A percentile compares a stretch with the other conserved stretches of the same genome.
phyloP scores from a whole-genome alignment of 2,113 vertebrate species.

The Spea bombifrons region DNA sequence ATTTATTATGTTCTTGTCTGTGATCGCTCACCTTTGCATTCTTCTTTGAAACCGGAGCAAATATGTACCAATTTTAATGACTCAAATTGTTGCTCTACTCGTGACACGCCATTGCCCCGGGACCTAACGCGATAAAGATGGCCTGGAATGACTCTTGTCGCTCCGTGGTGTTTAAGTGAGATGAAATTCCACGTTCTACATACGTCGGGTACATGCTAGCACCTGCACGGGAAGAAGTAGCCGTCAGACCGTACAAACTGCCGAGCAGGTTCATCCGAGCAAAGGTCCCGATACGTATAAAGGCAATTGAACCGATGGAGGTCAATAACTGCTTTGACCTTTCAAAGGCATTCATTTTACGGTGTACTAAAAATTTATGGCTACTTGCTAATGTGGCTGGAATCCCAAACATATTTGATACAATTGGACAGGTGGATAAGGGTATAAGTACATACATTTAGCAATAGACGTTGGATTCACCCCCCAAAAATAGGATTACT shows the following conservation, averaged over 20 bases:
- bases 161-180: conserved; percentile 25
- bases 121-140: background rate
- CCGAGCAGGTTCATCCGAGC: background rate
- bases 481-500: no score
- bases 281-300: background rate
- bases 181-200: conserved; percentile 17
- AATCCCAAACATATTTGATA: no score
- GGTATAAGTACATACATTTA: no score
- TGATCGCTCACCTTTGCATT: conserved; percentile 41
- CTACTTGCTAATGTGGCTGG: no score
- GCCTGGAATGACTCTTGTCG: conserved; percentile 24
- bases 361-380: no score
- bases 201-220: conserved; percentile 18
- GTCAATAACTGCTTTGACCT: background rate
- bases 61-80: conserved; percentile 45
- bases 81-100: background rate
- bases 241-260: background rate
- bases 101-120: conserved; percentile 38
- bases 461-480: no score
- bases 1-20: conserved; percentile 35
- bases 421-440: no score
- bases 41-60: conserved; percentile 47
- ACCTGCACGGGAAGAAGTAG: background rate
- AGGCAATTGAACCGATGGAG: background rate
- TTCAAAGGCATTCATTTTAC: background rate